Evolutionary conservation across 2,797 vertebrate genomes (phyloP), one percentile per base, ranked within the genome.

Genomic region (Takifugu ocellatus): DNA sequence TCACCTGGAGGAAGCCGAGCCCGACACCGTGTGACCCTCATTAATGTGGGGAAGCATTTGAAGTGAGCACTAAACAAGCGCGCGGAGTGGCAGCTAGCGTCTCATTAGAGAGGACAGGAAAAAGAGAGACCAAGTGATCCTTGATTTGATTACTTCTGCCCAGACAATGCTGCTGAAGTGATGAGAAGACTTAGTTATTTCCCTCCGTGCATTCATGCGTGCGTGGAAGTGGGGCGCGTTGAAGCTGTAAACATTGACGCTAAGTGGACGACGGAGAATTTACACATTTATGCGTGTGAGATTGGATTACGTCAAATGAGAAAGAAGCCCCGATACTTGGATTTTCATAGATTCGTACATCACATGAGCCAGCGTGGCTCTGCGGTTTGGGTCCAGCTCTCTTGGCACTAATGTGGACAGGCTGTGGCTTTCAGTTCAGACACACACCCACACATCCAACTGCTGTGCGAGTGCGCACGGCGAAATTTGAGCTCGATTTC

Each of bases 101-200:
- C 72, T 77, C 78, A 80, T 83, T 79, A 72, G 59, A 62, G 70
- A 58, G 16, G 52, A 26, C 62, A 58, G 69, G 57, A 68, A 47
- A 59, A 59, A 60, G 64, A 65, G 51, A 68, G 69, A 72, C 60
- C 31, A 63, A 75, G 66, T 33, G 42, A 48, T 64, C 58, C 50
- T 72, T 84, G 63, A 87, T 85, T 83, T 82, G 74, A 88, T 87
- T 83, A 85, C 69, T 82, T 81, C 67, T 78, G 72, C 74, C 61
- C 60, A 70, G 60, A 70, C 53, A 49, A 75, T 31, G 53, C 29
- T 65, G 63, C 53, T 70, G 3, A 62, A 9, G 54, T 51, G 60
- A 64, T 55, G 54, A 60, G 47, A 55, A 72, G 61, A 71, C 74
- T 71, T 68, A 68, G 81, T 74, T 76, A 61, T 84, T 79, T 81